Evolutionary conservation across 2,113 vertebrate species (phyloP).

Genomic region (Hemiprocne comata): DNA sequence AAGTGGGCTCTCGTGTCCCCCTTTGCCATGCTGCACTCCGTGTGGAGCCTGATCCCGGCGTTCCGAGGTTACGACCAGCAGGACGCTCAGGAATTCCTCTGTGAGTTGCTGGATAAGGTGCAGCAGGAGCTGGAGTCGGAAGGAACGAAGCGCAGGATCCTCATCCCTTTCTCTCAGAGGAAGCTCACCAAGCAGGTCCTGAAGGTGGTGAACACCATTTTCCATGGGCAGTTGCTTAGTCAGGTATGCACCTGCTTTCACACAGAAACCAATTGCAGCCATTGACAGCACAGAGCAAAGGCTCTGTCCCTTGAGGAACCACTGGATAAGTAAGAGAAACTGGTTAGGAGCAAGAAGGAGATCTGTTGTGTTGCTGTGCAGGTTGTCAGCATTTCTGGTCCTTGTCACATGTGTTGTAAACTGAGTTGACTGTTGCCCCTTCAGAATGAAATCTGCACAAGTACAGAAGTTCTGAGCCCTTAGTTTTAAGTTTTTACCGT

Average conservation of each 20-base stretch:
- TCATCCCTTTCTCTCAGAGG: conserved; percentile 96
- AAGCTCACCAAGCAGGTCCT: conserved; percentile 98
- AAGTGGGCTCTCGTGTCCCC: conserved; percentile 97
- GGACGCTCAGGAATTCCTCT: conserved; percentile 98
- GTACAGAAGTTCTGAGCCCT: background rate
- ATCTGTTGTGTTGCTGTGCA: background rate
- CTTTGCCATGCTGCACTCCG: conserved; percentile 98
- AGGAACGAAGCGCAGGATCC: conserved; percentile 88
- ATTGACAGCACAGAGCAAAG: background rate
- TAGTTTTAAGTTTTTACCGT: background rate
- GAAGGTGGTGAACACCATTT: conserved; percentile 99
- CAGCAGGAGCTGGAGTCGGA: conserved; percentile 98
- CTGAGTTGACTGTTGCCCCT: background rate
- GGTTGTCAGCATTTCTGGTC: background rate
- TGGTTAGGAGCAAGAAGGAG: background rate
- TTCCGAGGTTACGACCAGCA: conserved; percentile 98
- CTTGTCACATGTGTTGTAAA: background rate
- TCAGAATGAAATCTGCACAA: background rate
- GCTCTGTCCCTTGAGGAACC: background rate
- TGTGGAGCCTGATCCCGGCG: conserved; percentile 97
- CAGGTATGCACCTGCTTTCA: conserved; percentile 82
- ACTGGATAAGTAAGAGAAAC: background rate
- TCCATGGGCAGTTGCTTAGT: conserved; percentile 97
- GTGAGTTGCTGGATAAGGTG: conserved; percentile 95
- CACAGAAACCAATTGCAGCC: background rate